Base-by-base conservation (phyloP, 2,888 invertebrate species). In the Scaptomyza reducta region DNA sequence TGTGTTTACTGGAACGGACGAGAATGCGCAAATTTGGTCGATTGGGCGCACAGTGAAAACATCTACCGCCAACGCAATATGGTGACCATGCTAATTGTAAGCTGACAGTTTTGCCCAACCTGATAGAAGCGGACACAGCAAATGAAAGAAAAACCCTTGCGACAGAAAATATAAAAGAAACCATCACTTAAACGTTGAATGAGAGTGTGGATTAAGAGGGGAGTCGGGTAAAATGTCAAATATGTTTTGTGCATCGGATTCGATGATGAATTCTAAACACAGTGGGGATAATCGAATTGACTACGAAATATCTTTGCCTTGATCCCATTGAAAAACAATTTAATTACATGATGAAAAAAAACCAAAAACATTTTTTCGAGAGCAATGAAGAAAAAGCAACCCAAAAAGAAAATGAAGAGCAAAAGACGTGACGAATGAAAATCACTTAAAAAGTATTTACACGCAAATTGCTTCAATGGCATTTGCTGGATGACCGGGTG, bases 371-470 rank as follows among this genome's bases (percentile, higher is more conserved):
- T n/a, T 38, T 27, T 38, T 6, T 6, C 29, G 11, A 22, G 25
- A 10, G 11, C 3, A 5, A 16, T 11, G 11, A 41, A n/a, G 38
- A 33, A 11, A 16, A 35, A n/a, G 7, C 3, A 2, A 14, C 14
- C 6, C 6, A 6, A 3, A 4, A 3, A n/a, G n/a, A 31, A 29
- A 33, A 42, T 10, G 13, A 10, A 11, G 33, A 16, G 46, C 25
- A 18, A 10, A 14, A 35, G 11, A 60, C 45, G 63, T 55, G 35
- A 57, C 57, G 45, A 61, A 57, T 58, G 59, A 53, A 62, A 79
- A 85, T 76, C 82, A 82, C 77, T 85, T 80, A 73, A 66, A 75
- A 82, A 76, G 79, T 61, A 70, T 86, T 83, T 86, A 79, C 74
- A 72, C 68, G 64, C 68, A 86, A 86, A 81, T 86, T 70, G 74